Conservation (phyloP, 2,888 invertebrate species). For the Hipparchia semele region DNA sequence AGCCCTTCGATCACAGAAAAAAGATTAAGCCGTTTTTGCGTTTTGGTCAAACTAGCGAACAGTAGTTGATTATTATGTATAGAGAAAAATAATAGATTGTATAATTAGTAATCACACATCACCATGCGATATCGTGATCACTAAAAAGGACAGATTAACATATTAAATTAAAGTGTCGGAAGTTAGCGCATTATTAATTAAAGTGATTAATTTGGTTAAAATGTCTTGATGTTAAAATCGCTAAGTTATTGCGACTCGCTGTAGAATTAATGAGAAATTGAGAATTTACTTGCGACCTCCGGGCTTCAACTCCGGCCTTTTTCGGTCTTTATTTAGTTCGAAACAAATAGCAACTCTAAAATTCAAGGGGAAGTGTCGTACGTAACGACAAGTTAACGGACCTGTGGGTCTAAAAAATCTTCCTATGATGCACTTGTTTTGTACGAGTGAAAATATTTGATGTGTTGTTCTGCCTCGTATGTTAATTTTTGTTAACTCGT, state of each 20-base stretch:
- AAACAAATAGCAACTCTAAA: neutral
- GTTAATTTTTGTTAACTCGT: too few relatives aligned
- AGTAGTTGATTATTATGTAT: too few relatives aligned
- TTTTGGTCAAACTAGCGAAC: too few relatives aligned
- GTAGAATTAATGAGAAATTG: constrained; percentile 60
- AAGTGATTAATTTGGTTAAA: constrained; percentile 60
- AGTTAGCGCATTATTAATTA: constrained; percentile 30
- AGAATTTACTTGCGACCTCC: constrained; percentile 57
- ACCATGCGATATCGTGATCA: neutral
- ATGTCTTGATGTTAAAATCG: constrained; percentile 63
- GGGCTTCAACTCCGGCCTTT: constrained; percentile 42
- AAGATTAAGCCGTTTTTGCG: too few relatives aligned
- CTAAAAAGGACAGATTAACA: neutral
- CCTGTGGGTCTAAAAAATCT: neutral
- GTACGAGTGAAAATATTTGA: too few relatives aligned
- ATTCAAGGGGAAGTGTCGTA: neutral
- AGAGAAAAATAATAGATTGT: neutral
- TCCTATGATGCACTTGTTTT: neutral
- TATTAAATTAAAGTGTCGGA: constrained; percentile 39
- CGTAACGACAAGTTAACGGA: neutral
- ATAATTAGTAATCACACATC: neutral
- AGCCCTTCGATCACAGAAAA: too few relatives aligned
- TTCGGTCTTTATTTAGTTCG: constrained; percentile 38
- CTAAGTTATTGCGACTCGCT: constrained; percentile 64
- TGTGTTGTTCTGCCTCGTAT: too few relatives aligned